Percentiles rank a stretch among this genome's conserved stretches.
Evolutionary conservation across 2,797 vertebrate species (phyloP).

Genomic region (Cirrhinus mrigala): DNA sequence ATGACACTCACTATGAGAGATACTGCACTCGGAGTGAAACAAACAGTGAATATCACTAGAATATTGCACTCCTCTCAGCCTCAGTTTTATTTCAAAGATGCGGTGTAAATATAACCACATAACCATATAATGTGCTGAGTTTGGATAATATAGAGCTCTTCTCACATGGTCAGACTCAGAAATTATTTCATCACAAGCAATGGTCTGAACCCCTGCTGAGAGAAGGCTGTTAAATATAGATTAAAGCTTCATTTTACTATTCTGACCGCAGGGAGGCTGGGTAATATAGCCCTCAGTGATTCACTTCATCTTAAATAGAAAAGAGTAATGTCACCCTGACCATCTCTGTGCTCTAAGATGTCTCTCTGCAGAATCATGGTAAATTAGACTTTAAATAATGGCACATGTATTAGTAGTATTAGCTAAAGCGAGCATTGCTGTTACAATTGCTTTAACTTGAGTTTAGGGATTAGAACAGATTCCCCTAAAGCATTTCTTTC

Average conservation of each 20-base stretch:
- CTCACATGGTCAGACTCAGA: neutral
- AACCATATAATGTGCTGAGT: too few species aligned
- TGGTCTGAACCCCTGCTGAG: neutral
- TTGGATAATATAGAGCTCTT: neutral
- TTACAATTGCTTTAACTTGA: neutral
- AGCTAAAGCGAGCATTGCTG: neutral
- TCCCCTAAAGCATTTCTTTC: neutral
- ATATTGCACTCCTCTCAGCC: too few species aligned
- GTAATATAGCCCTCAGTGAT: constrained; percentile 1
- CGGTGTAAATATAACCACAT: too few species aligned
- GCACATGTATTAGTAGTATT: neutral
- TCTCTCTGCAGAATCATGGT: constrained; percentile 7
- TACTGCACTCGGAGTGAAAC: too few species aligned
- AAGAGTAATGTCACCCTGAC: constrained; percentile 12
- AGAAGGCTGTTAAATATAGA: constrained; percentile 3
- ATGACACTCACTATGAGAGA: too few species aligned
- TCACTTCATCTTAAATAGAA: constrained; percentile 14
- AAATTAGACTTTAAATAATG: constrained; percentile 5
- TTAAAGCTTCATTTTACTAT: constrained; percentile 15
- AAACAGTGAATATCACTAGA: too few species aligned
- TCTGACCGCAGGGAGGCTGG: neutral
- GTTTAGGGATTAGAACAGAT: neutral
- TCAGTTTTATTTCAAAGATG: too few species aligned
- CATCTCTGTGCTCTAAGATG: neutral
- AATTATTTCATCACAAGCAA: neutral